A percentile compares a stretch with the other conserved stretches of the same genome.
phyloP scores from a whole-genome alignment of 2,797 vertebrate genomes.

The Dromococcyx pavoninus region DNA sequence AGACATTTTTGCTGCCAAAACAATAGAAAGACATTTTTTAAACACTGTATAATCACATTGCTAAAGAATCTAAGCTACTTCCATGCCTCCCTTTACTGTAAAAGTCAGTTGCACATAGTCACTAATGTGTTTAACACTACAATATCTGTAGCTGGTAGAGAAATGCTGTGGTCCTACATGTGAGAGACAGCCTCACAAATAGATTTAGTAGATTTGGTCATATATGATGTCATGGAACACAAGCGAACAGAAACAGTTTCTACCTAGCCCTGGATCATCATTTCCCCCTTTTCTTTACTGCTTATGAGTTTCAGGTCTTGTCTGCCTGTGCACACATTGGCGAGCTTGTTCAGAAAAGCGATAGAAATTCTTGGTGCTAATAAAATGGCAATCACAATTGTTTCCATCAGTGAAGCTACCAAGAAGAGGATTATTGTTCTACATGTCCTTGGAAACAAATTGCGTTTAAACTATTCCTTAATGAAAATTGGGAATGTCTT shows the following conservation, averaged over 20 bases:
- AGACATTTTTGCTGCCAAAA: slow-evolving; percentile 32
- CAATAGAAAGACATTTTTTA: slow-evolving; percentile 49
- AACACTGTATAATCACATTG: slow-evolving; percentile 2
- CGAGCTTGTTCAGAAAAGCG: not conserved
- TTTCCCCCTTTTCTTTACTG: not conserved
- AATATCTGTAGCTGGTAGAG: not conserved
- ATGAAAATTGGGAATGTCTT: not conserved
- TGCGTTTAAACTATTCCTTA: not conserved
- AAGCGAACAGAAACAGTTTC: not conserved
- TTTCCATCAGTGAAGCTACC: not conserved
- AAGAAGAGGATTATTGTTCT: not conserved
- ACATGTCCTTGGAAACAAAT: not conserved
- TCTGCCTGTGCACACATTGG: not conserved
- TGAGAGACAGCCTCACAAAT: not conserved
- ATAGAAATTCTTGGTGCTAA: not conserved
- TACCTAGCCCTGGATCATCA: not conserved
- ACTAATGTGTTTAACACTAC: slow-evolving; percentile 20
- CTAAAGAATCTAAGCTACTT: slow-evolving; percentile 32
- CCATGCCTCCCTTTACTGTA: not conserved
- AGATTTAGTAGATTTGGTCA: not conserved
- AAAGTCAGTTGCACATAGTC: not conserved
- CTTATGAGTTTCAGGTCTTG: not conserved
- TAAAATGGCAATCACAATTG: not conserved
- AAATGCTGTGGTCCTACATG: not conserved
- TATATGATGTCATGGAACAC: accelerated